phyloP scores from a whole-genome alignment of 2,797 vertebrate genomes.

The Sternarchorhynchus goeldii region DNA sequence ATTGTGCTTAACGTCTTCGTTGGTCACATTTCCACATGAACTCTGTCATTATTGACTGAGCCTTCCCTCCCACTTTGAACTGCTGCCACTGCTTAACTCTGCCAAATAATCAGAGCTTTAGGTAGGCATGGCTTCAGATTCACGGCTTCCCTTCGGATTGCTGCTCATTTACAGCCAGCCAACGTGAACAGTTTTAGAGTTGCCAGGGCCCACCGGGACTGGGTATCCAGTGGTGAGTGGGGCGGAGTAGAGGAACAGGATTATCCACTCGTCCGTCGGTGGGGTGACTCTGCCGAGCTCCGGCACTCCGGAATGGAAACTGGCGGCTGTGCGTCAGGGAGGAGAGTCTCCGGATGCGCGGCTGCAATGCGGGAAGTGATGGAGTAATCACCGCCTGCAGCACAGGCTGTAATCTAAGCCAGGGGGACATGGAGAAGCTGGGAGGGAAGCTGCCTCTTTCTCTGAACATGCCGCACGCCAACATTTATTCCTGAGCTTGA shows the following conservation, averaged over 20 bases:
- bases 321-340: neutral
- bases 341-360: neutral
- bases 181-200: constrained; percentile 23
- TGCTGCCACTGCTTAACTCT: constrained; percentile 53
- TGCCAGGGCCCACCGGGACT: constrained; percentile 26
- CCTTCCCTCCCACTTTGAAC: constrained; percentile 66
- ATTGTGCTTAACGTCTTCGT: constrained; percentile 48
- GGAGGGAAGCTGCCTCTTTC: neutral
- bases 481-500: neutral
- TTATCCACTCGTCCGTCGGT: constrained; percentile 11
- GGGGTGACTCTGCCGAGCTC: neutral
- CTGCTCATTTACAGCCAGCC: constrained; percentile 55
- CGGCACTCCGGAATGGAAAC: neutral
- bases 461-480: neutral
- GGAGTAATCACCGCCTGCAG: constrained; percentile 5
- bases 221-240: constrained; percentile 1
- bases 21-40: constrained; percentile 46
- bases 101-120: constrained; percentile 63
- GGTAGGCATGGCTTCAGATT: constrained; percentile 52
- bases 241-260: neutral
- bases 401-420: constrained; percentile 15
- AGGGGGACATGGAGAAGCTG: neutral
- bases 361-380: neutral
- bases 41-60: constrained; percentile 60
- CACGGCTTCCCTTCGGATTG: too few species aligned